phyloP scores from a whole-genome alignment of 2,888 invertebrate genomes.

The Troides aeacus region DNA sequence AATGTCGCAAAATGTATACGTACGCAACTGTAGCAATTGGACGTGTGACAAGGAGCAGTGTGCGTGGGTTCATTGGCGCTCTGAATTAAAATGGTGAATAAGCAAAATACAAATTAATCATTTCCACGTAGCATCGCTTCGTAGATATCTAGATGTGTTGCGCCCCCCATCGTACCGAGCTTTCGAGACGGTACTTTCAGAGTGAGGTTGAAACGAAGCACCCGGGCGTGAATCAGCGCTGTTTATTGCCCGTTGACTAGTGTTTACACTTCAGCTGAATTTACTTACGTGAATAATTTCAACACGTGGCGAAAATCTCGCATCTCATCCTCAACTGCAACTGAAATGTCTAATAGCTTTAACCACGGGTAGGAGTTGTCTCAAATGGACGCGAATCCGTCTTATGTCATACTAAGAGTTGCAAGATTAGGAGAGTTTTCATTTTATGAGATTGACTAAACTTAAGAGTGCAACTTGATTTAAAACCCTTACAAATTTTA shows the following conservation, averaged over 20 bases:
- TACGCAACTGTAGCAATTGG: background rate
- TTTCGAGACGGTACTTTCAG: slow-evolving; percentile 12
- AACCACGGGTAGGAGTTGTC: background rate
- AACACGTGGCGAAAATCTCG: background rate
- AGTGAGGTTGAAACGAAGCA: slow-evolving; percentile 16
- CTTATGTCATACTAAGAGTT: no score
- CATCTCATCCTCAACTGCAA: background rate
- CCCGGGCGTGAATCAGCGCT: slow-evolving; percentile 19
- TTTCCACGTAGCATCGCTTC: background rate
- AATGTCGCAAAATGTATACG: slow-evolving; percentile 10
- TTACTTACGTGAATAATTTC: slow-evolving; percentile 14
- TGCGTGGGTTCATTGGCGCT: background rate
- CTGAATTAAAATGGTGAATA: slow-evolving; percentile 12
- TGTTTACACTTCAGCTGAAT: slow-evolving; percentile 25
- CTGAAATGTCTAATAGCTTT: background rate
- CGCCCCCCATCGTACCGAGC: slow-evolving; percentile 9
- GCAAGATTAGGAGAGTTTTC: no score
- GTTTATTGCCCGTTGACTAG: slow-evolving; percentile 33
- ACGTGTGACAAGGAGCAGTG: background rate
- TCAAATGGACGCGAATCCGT: background rate
- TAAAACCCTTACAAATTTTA: no score
- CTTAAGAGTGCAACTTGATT: no score
- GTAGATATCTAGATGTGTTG: background rate
- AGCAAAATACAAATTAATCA: slow-evolving; percentile 5
- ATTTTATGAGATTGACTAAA: no score